These are phyloP conservation scores for Tinea pellionella DNA, from an alignment of 2,888 invertebrate species.

Conservation along the genomic window DNA sequence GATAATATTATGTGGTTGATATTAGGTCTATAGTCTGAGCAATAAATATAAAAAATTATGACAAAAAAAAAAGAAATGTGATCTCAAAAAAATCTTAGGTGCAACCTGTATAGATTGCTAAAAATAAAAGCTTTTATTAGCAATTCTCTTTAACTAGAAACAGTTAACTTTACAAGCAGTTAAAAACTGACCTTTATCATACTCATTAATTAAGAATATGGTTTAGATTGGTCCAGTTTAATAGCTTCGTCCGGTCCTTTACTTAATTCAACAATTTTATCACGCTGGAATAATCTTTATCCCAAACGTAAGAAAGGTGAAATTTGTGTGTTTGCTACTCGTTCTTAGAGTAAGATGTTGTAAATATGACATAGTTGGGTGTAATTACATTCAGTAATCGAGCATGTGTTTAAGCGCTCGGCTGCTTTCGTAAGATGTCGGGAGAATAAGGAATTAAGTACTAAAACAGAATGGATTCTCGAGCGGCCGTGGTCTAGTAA, in stretches of 20 bases:
- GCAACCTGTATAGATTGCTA: no score
- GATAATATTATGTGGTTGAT: no score
- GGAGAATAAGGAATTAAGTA: neutral
- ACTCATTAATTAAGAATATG: slow-evolving; percentile 11
- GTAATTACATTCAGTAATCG: neutral
- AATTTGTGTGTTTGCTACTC: neutral
- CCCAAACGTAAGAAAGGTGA: neutral
- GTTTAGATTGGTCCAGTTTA: slow-evolving; percentile 10
- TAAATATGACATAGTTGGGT: neutral
- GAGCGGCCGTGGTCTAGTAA: no score
- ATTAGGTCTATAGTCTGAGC: no score
- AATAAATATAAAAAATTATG: no score
- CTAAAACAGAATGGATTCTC: no score
- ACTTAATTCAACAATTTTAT: neutral
- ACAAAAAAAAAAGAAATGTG: no score
- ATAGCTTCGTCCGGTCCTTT: slow-evolving; percentile 11
- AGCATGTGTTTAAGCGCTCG: neutral
- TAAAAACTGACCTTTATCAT: slow-evolving; percentile 13
- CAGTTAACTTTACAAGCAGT: slow-evolving; percentile 11
- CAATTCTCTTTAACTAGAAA: neutral
- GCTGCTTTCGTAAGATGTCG: neutral
- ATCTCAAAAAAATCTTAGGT: no score
- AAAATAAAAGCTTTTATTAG: slow-evolving; percentile 6
- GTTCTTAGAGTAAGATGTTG: neutral
- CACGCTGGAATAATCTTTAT: neutral